These are phyloP conservation scores for Echinops telfairi DNA, from an alignment of 2,113 vertebrate species.

Conservation along the genomic window DNA sequence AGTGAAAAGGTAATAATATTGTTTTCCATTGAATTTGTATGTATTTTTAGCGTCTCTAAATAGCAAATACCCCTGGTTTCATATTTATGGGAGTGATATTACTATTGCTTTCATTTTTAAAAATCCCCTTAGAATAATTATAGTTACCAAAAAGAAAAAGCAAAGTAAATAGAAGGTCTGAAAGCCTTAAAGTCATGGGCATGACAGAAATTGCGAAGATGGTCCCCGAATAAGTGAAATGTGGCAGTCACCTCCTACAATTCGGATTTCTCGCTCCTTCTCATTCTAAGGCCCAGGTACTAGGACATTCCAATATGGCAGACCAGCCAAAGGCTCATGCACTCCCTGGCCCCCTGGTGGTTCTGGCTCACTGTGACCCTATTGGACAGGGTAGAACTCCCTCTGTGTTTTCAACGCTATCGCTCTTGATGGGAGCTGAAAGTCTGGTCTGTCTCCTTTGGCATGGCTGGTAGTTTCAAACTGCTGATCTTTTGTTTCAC, in stretches of 20 bases:
- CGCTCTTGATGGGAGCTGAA: too few relatives aligned
- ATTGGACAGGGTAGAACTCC: too few relatives aligned
- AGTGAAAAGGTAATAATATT: not conserved
- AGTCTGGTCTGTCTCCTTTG: too few relatives aligned
- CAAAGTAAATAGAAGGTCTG: slow-evolving; percentile 5
- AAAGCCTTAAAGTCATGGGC: not conserved
- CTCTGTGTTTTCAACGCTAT: too few relatives aligned
- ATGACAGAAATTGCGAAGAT: not conserved
- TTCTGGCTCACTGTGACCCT: too few relatives aligned
- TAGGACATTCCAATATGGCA: too few relatives aligned
- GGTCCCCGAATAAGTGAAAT: not conserved
- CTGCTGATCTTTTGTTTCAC: too few relatives aligned
- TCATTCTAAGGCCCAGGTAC: not conserved
- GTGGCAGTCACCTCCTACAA: not conserved
- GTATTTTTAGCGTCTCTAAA: not conserved
- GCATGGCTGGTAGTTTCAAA: too few relatives aligned
- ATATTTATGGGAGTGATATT: not conserved
- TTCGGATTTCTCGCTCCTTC: not conserved
- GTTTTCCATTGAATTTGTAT: not conserved
- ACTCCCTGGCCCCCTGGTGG: too few relatives aligned
- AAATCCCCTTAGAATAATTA: not conserved
- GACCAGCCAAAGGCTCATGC: too few relatives aligned
- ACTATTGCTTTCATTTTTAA: slow-evolving; percentile 46
- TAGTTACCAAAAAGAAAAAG: not conserved
- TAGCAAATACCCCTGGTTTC: not conserved